Base-by-base conservation (phyloP, 1,140 invertebrate genomes). In the Bacillus rossius region DNA sequence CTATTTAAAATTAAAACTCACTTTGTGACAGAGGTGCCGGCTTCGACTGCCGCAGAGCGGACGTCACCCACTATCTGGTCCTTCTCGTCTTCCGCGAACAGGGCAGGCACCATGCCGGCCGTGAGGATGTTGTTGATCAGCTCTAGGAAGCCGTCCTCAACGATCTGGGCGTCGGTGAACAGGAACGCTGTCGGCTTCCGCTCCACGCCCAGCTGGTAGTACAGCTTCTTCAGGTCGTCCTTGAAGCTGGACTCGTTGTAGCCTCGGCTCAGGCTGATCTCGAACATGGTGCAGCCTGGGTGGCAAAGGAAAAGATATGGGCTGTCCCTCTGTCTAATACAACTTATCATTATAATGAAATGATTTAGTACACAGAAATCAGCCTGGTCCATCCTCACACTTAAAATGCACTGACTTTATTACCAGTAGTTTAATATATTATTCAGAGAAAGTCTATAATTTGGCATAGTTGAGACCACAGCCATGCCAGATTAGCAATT, bases 81-180 rank as follows among this genome's bases (percentile, higher is more conserved):
- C 67, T 91, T 93, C 63, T 96, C 92, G 54, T 93, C 90, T 61
- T 94, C 92, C 14, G 80, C 78, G 64, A 91, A 96, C 4, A 96
- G 71, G 1, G 91, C 84, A 1, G 91, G 88, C 1, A 94, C 84
- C 69, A 91, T 86, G 7, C 92, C 92, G 38, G 88, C 87, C 66
- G 88, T 92, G 34, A 95, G 72, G 66, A 95, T 92, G 66, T 94
- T 95, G 72, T 95, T 95, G 43, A 95, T 89, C 55, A 91, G 77
- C 72, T 95, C 93, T 55, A 95, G 70, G 72, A 95, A 95, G 63
- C 63, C 63, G 65, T 67, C 67, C 59, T 71, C 67, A 68, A 73
- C 79, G 43, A 88, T 81, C 73, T 94, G 88, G 13, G 88, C 82
- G 26, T 88, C 86, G 0, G 87, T 89, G 63, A 95, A 94, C 0